Conservation (phyloP, 1,140 invertebrate species). For the Campoletis sonorensis region DNA sequence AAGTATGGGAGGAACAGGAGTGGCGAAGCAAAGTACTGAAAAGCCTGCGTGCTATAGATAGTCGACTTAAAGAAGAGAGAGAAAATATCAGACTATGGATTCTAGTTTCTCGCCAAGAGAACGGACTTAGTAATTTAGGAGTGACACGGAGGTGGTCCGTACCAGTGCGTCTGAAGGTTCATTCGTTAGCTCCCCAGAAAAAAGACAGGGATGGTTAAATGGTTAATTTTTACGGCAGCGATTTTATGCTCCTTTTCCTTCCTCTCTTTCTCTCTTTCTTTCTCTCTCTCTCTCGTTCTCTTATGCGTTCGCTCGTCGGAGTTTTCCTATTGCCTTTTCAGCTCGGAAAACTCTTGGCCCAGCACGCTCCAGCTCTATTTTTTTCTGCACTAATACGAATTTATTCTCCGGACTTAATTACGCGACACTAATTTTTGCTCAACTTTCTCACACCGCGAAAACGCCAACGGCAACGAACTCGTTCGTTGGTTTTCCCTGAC, state of each 20-base stretch:
- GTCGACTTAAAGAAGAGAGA: slow-evolving; percentile 13
- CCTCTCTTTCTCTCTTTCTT: slow-evolving; percentile 8
- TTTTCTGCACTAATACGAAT: slow-evolving; percentile 68
- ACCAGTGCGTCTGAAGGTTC: slow-evolving; percentile 64
- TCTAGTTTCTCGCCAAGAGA: slow-evolving; percentile 19
- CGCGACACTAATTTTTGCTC: slow-evolving; percentile 73
- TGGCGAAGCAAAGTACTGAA: not conserved
- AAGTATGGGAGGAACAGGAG: slow-evolving; percentile 23
- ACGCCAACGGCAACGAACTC: slow-evolving; percentile 50
- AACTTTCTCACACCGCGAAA: slow-evolving; percentile 66
- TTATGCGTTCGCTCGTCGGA: not conserved
- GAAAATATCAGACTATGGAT: slow-evolving; percentile 45
- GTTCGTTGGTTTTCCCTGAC: slow-evolving; percentile 25
- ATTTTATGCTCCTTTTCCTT: slow-evolving; percentile 56
- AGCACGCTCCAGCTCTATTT: slow-evolving; percentile 30
- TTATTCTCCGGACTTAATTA: slow-evolving; percentile 73
- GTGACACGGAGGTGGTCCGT: slow-evolving; percentile 37
- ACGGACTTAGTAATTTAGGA: slow-evolving; percentile 42
- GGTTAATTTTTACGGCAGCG: slow-evolving; percentile 70
- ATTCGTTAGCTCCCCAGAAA: slow-evolving; percentile 62
- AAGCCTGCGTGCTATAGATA: not conserved
- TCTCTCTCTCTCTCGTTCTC: slow-evolving; percentile 16
- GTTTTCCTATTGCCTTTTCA: slow-evolving; percentile 35
- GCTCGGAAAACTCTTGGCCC: slow-evolving; percentile 25
- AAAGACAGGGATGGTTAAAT: slow-evolving; percentile 61